Percentiles rank a stretch among this genome's conserved stretches.
Evolutionary conservation across 2,888 invertebrate species (phyloP).

Genomic region (Agriopis leucophaearia): DNA sequence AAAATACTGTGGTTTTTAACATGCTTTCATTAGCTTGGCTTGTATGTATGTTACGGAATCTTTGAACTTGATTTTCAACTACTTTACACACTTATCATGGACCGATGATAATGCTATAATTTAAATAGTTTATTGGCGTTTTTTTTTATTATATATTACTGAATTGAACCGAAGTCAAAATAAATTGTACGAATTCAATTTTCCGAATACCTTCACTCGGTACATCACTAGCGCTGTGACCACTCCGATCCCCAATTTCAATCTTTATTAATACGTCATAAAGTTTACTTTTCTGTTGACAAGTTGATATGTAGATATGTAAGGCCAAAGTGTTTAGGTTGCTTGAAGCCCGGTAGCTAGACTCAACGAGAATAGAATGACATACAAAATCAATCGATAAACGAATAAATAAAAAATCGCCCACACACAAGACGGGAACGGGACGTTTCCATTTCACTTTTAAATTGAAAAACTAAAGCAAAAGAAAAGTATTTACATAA

Average conservation of each 20-base stretch:
- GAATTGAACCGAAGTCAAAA: not conserved
- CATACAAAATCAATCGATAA: slow-evolving; percentile 72
- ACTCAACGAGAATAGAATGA: slow-evolving; percentile 72
- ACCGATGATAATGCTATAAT: no score
- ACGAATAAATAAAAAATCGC: slow-evolving; percentile 70
- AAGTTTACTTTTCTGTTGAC: slow-evolving; percentile 6
- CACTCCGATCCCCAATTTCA: slow-evolving; percentile 6
- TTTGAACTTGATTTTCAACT: no score
- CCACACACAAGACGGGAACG: slow-evolving; percentile 60
- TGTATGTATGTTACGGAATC: no score
- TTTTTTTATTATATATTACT: no score
- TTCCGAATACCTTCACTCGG: slow-evolving; percentile 21
- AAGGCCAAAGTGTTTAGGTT: slow-evolving; percentile 48
- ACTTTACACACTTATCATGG: no score
- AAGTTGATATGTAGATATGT: slow-evolving; percentile 29
- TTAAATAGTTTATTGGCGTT: no score
- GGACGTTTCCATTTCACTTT: slow-evolving; percentile 25
- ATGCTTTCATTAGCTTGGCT: no score
- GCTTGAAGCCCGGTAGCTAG: slow-evolving; percentile 77
- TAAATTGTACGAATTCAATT: not conserved
- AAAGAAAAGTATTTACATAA: no score
- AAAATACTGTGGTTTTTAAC: not conserved
- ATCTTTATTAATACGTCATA: slow-evolving; percentile 24
- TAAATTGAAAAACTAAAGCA: not conserved
- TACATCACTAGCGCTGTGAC: slow-evolving; percentile 17